A percentile compares a stretch with the other conserved stretches of the same genome.
These are phyloP conservation scores for Corythoichthys intestinalis DNA, from an alignment of 2,113 vertebrate species.

Conservation along the genomic window DNA sequence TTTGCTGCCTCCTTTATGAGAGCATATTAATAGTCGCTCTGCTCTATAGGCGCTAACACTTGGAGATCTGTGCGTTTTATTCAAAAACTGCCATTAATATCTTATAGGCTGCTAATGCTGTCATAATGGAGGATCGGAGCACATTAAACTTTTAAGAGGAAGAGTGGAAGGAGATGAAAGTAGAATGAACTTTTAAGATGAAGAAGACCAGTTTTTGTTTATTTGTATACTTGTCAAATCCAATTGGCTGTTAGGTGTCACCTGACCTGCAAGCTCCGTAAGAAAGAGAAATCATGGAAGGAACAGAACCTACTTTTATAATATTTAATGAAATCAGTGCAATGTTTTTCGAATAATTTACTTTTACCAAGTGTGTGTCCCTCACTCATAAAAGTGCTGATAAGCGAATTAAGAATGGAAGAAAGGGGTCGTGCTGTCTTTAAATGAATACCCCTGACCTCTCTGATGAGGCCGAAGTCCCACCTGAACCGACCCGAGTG, in stretches of 20 bases:
- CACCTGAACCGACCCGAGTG: slow-evolving; percentile 26
- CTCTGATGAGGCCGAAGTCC: slow-evolving; percentile 39
- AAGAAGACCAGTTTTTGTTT: background rate
- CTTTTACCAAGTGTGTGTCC: slow-evolving; percentile 10
- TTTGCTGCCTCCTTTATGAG: slow-evolving; percentile 43
- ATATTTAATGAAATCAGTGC: background rate
- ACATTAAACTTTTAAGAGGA: slow-evolving; percentile 60
- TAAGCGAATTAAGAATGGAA: slow-evolving; percentile 27
- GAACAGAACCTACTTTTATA: background rate
- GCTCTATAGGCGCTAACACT: slow-evolving; percentile 46
- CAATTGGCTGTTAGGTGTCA: background rate
- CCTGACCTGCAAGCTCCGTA: background rate
- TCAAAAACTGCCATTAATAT: slow-evolving; percentile 66
- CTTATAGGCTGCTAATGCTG: slow-evolving; percentile 64
- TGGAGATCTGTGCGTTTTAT: slow-evolving; percentile 45
- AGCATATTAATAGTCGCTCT: slow-evolving; percentile 62
- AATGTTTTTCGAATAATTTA: slow-evolving; percentile 50
- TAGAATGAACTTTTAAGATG: slow-evolving; percentile 17
- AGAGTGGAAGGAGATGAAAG: background rate
- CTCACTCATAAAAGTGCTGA: slow-evolving; percentile 48
- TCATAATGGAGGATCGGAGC: slow-evolving; percentile 51
- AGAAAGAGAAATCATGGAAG: background rate
- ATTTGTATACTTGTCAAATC: background rate
- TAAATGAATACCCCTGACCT: slow-evolving; percentile 52
- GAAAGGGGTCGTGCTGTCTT: slow-evolving; percentile 20